Percentiles rank a stretch among this genome's conserved stretches.
phyloP scores from a whole-genome alignment of 1,140 invertebrate species.

The Drosophila grimshawi region DNA sequence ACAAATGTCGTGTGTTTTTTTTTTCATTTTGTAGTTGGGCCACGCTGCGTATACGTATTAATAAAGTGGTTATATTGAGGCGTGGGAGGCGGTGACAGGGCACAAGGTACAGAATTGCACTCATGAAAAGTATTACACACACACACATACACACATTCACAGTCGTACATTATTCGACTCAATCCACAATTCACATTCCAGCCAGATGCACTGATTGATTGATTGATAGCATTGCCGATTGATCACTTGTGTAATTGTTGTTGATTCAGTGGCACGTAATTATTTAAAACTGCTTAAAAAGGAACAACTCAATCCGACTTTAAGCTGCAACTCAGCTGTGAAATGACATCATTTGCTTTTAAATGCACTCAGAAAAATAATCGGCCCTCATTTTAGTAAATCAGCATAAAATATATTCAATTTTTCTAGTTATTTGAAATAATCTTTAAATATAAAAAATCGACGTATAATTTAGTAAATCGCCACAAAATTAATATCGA shows the following conservation, averaged over 20 bases:
- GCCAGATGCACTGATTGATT: slow-evolving; percentile 66
- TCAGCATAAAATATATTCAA: too few relatives aligned
- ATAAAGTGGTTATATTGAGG: slow-evolving; percentile 20
- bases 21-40: slow-evolving; percentile 21
- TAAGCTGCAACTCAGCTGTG: slow-evolving; percentile 4
- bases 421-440: too few relatives aligned
- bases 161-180: slow-evolving; percentile 35
- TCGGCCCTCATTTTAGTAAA: too few relatives aligned
- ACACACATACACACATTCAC: slow-evolving; percentile 7
- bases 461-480: too few relatives aligned
- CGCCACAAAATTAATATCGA: too few relatives aligned
- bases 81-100: slow-evolving; percentile 5
- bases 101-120: slow-evolving; percentile 64
- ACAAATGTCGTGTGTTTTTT: slow-evolving; percentile 34
- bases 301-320: slow-evolving; percentile 2
- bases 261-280: slow-evolving; percentile 74
- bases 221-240: slow-evolving; percentile 44
- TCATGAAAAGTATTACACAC: slow-evolving; percentile 68
- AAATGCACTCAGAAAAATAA: not conserved
- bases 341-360: slow-evolving; percentile 58
- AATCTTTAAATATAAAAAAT: too few relatives aligned
- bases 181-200: slow-evolving; percentile 29
- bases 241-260: slow-evolving; percentile 71
- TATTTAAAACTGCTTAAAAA: slow-evolving; percentile 69
- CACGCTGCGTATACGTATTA: slow-evolving; percentile 57